These are phyloP conservation scores for Hystrix cristata DNA, from an alignment of 2,113 vertebrate genomes.

Conservation along the genomic window DNA sequence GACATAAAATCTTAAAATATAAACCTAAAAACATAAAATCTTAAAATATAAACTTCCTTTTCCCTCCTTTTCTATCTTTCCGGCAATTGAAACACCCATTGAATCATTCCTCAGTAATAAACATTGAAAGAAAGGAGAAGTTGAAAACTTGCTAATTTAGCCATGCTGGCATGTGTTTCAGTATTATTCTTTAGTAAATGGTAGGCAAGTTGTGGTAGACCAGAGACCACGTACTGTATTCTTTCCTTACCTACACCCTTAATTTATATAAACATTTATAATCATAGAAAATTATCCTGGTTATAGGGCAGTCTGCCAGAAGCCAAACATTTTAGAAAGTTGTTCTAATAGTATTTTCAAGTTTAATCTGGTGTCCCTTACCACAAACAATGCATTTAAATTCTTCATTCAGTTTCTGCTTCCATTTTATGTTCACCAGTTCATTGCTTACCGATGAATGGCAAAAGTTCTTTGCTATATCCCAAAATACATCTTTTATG, in stretches of 20 bases:
- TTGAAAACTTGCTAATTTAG: constrained; percentile 17
- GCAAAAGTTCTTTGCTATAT: neutral
- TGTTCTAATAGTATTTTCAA: neutral
- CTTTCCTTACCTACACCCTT: neutral
- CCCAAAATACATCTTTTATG: constrained; percentile 22
- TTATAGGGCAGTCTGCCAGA: constrained; percentile 4
- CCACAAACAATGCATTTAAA: constrained; percentile 38
- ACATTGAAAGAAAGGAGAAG: constrained; percentile 48
- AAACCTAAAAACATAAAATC: neutral
- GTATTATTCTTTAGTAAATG: constrained; percentile 19
- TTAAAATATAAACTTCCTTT: neutral
- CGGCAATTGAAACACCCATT: neutral
- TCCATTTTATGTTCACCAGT: constrained; percentile 44
- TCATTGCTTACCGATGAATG: constrained; percentile 46
- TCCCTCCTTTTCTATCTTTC: neutral
- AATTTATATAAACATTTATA: constrained; percentile 3
- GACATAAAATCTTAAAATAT: neutral
- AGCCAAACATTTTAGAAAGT: constrained; percentile 30
- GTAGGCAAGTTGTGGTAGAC: neutral
- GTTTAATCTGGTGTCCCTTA: neutral
- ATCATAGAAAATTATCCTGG: neutral
- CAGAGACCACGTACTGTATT: neutral
- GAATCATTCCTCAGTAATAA: constrained; percentile 12
- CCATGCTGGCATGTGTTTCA: constrained; percentile 20
- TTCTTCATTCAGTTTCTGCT: constrained; percentile 36